Evolutionary conservation across 2,888 invertebrate genomes (phyloP).

Genomic region (Acrobasis suavella): DNA sequence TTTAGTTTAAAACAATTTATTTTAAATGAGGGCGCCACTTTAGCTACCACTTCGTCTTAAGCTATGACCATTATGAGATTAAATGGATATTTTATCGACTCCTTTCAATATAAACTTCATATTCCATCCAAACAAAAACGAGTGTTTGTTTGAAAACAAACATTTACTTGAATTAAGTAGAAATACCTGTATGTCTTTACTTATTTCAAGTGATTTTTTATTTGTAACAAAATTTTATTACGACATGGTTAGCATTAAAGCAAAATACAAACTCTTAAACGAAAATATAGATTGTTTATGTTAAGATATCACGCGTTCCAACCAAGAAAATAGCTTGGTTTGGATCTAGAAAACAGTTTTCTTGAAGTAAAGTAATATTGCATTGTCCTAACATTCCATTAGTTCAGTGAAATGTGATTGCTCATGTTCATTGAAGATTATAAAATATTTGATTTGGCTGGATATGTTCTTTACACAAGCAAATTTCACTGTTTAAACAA

Average conservation of each 20-base stretch:
- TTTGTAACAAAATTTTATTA: neutral
- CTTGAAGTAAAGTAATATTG: too few relatives aligned
- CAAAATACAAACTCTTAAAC: too few relatives aligned
- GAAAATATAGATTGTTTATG: too few relatives aligned
- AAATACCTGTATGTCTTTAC: neutral
- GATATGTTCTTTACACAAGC: neutral
- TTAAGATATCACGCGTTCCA: neutral
- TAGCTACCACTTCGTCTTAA: too few relatives aligned
- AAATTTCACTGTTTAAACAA: slow-evolving; percentile 3
- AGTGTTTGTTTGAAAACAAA: neutral
- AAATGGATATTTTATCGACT: slow-evolving; percentile 1
- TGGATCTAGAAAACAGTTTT: neutral
- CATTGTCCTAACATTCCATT: neutral
- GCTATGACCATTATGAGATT: too few relatives aligned
- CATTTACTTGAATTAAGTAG: neutral
- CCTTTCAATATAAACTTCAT: neutral
- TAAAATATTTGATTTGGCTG: neutral
- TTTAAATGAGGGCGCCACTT: too few relatives aligned
- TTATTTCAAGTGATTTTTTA: neutral
- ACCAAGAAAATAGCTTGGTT: neutral
- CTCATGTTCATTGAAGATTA: slow-evolving; percentile 1
- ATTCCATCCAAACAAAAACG: neutral
- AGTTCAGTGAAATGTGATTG: neutral
- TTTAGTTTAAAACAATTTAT: too few relatives aligned
- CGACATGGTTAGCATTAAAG: neutral